Evolutionary conservation across 2,888 invertebrate genomes (phyloP).

Genomic region (Suillia variegata): DNA sequence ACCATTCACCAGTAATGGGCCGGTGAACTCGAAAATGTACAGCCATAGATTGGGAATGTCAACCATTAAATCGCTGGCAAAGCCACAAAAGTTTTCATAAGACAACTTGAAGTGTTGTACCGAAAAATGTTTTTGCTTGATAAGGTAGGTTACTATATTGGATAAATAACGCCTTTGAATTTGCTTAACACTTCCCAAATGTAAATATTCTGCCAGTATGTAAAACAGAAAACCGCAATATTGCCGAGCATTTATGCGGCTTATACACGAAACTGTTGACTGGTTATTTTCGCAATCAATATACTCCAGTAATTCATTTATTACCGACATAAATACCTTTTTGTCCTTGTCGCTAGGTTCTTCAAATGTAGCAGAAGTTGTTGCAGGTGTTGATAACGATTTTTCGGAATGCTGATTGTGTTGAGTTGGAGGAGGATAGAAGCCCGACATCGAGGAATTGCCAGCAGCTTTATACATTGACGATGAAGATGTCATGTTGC

Average conservation of each 20-base stretch:
- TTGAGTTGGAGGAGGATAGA: too few relatives aligned
- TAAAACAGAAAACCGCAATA: slow-evolving; percentile 53
- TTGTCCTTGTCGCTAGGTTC: slow-evolving; percentile 39
- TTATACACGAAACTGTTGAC: slow-evolving; percentile 39
- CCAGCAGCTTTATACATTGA: slow-evolving; percentile 58
- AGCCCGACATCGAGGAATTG: slow-evolving; percentile 43
- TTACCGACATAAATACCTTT: slow-evolving; percentile 42
- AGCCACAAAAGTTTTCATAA: slow-evolving; percentile 69
- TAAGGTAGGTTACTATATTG: slow-evolving; percentile 62
- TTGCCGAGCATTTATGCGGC: slow-evolving; percentile 45
- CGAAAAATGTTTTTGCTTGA: slow-evolving; percentile 63
- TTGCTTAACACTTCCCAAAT: slow-evolving; percentile 50
- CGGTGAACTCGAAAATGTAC: slow-evolving; percentile 76
- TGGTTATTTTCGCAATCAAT: slow-evolving; percentile 38
- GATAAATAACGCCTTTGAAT: slow-evolving; percentile 58
- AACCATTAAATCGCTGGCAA: slow-evolving; percentile 75
- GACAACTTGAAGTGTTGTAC: slow-evolving; percentile 65
- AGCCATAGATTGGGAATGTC: slow-evolving; percentile 87
- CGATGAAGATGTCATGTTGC: slow-evolving; percentile 45
- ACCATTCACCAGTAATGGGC: slow-evolving; percentile 64
- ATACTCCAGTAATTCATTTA: slow-evolving; percentile 50
- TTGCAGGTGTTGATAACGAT: slow-evolving; percentile 18
- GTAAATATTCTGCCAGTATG: slow-evolving; percentile 55
- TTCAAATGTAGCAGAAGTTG: slow-evolving; percentile 43
- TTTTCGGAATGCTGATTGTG: slow-evolving; percentile 10